Evolutionary conservation across 1,140 invertebrate species (phyloP).

Genomic region (Drosophila melanica): DNA sequence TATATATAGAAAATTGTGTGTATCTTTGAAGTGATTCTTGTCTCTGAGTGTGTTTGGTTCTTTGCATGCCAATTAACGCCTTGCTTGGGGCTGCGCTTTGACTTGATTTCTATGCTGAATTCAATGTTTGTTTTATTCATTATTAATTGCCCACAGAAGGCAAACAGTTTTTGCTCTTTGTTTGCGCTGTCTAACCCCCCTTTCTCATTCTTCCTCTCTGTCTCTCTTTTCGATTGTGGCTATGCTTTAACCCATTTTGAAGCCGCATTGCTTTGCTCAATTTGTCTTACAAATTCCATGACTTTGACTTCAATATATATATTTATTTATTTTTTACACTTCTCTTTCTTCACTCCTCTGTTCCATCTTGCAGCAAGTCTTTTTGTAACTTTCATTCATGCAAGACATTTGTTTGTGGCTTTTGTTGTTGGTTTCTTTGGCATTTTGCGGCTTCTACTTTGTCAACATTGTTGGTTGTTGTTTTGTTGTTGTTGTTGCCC

Average conservation of each 20-base stretch:
- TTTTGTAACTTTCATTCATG: slow-evolving; percentile 73
- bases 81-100: slow-evolving; percentile 30
- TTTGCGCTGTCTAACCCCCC: neutral
- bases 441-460: slow-evolving; percentile 65
- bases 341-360: slow-evolving; percentile 1
- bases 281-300: slow-evolving; percentile 45
- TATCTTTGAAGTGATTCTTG: slow-evolving; percentile 9
- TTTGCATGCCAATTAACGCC: slow-evolving; percentile 67
- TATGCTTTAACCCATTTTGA: slow-evolving; percentile 45
- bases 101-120: slow-evolving; percentile 45
- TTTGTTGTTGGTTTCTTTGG: slow-evolving; percentile 42
- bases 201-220: neutral
- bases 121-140: slow-evolving; percentile 54
- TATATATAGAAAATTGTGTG: neutral
- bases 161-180: slow-evolving; percentile 3
- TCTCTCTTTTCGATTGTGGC: slow-evolving; percentile 35
- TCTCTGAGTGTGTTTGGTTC: neutral
- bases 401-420: slow-evolving; percentile 40
- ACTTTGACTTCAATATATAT: slow-evolving; percentile 30
- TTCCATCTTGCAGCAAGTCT: slow-evolving; percentile 46
- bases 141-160: slow-evolving; percentile 62
- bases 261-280: slow-evolving; percentile 39
- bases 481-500: slow-evolving; percentile 42
- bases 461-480: slow-evolving; percentile 40
- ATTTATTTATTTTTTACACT: neutral